Evolutionary conservation across 2,888 invertebrate species (phyloP).

Genomic region (Petrolisthes manimaculis): DNA sequence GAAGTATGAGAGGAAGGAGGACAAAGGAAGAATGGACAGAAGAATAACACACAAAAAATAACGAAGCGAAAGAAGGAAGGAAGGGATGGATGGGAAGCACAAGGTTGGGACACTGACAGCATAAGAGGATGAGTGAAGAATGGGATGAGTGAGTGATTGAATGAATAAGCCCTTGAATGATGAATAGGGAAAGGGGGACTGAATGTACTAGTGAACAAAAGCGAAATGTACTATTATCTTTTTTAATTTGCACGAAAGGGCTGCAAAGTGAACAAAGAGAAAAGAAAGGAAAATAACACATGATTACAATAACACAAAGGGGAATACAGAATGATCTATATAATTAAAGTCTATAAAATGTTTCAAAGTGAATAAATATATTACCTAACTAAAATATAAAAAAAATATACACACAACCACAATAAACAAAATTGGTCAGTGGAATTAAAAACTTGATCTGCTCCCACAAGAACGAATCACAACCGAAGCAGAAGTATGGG

Average conservation of each 20-base stretch:
- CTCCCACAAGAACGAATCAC: too few relatives aligned
- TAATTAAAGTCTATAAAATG: neutral
- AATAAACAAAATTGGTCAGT: too few relatives aligned
- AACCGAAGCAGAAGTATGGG: too few relatives aligned
- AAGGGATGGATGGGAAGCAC: neutral
- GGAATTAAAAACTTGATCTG: too few relatives aligned
- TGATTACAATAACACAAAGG: neutral
- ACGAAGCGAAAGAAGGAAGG: neutral
- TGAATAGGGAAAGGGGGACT: neutral
- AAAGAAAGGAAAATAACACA: neutral
- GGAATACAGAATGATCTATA: neutral
- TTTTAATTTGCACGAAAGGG: too few relatives aligned
- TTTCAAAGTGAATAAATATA: too few relatives aligned
- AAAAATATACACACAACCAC: too few relatives aligned
- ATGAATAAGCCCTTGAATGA: neutral
- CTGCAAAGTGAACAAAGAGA: neutral
- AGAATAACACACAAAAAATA: neutral
- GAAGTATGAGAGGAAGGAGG: neutral
- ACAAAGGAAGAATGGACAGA: neutral
- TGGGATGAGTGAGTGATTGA: neutral
- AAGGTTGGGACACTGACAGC: neutral
- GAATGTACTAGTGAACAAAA: neutral
- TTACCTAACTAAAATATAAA: too few relatives aligned
- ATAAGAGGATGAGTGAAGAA: neutral
- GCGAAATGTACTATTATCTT: neutral